Base-by-base conservation (phyloP, 2,888 invertebrate species). In the Tryphoninae sp. region DNA sequence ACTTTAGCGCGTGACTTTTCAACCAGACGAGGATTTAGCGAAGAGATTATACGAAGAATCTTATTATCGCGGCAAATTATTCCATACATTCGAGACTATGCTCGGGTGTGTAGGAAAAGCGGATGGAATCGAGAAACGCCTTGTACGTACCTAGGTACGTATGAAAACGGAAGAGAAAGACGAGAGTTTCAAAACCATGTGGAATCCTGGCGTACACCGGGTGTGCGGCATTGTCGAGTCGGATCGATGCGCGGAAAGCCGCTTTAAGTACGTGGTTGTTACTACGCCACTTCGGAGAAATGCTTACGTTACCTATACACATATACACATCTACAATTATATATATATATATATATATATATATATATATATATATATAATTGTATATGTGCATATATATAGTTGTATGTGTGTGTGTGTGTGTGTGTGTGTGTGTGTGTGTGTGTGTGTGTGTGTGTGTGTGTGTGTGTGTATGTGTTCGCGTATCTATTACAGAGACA, bases 21-120 rank as follows among this genome's bases (percentile, higher is more conserved):
- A 74, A 58, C 73, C 9, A 59, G 22, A 78, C 69, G 78, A 71
- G 69, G 26, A 65, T 65, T 45, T 26, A 61, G 59, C n/a, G 74
- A 40, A 42, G 55, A 69, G 65, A 61, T 69, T 78, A 74, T 69
- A 74, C 64, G 49, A 74, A 65, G 69, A 64, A 65, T 78, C 74
- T 69, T 78, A 77, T 78, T 74, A 55, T 61, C 69, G 16, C 69
- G 69, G 33, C 74, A 51, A 81, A 78, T 78, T 78, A 81, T 74
- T 68, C 72, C 59, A 8, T 16, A 42, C 65, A 51, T 58, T 42
- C 16, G 33, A 33, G 33, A 19, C 53, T 13, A 1, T 33, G 49
- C 55, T 58, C 19, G 19, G 45, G 55, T 58, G 16, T 22, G n/a
- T 8, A 55, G 19, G 8, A 9, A 55, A 16, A 55, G 16, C 9